These are phyloP conservation scores for Arion vulgaris DNA, from an alignment of 1,140 invertebrate species.

Conservation along the genomic window DNA sequence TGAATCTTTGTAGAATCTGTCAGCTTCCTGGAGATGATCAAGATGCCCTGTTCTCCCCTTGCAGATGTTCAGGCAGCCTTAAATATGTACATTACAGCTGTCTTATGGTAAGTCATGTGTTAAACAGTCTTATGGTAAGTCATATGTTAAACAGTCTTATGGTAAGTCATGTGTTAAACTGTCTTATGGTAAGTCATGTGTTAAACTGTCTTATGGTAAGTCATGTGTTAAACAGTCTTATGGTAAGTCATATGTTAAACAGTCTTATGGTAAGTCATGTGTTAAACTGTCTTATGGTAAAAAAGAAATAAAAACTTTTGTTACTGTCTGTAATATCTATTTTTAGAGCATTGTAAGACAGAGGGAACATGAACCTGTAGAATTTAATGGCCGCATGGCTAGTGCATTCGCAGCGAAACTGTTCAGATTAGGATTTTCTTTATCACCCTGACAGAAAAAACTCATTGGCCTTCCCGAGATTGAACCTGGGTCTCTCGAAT, in stretches of 20 bases:
- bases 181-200: slow-evolving; percentile 73
- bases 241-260: slow-evolving; percentile 67
- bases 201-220: slow-evolving; percentile 73
- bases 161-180: slow-evolving; percentile 64
- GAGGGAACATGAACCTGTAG: no score
- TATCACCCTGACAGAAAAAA: no score
- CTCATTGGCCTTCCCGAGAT: no score
- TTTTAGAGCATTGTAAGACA: no score
- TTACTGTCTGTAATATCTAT: no score
- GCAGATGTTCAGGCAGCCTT: slow-evolving; percentile 76
- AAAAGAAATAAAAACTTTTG: no score
- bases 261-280: slow-evolving; percentile 73
- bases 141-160: slow-evolving; percentile 67
- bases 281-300: slow-evolving; percentile 72
- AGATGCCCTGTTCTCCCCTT: slow-evolving; percentile 76
- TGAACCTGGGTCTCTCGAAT: no score
- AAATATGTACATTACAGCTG: slow-evolving; percentile 76
- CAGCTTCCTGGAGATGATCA: slow-evolving; percentile 73
- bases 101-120: slow-evolving; percentile 72
- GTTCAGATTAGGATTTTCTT: no score
- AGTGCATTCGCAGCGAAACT: no score
- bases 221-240: slow-evolving; percentile 64
- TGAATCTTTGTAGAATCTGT: slow-evolving; percentile 75
- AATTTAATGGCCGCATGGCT: no score
- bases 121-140: slow-evolving; percentile 72